These are phyloP conservation scores for Oryctes rhinoceros DNA, from an alignment of 1,140 invertebrate genomes.

Conservation along the genomic window DNA sequence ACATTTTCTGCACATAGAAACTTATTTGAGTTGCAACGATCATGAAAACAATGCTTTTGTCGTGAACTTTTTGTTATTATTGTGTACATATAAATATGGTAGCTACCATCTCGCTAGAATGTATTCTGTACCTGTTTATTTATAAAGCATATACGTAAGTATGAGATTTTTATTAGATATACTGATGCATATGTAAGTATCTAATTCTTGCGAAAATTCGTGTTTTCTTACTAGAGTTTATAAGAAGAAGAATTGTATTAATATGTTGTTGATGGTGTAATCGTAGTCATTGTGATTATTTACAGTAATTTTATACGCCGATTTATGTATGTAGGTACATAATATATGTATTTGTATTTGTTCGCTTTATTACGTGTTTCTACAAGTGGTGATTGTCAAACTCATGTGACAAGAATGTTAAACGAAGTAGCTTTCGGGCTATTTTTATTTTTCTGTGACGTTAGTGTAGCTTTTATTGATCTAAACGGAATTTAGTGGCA, in stretches of 20 bases:
- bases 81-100: neutral
- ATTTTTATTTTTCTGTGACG: no score
- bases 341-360: neutral
- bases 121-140: conserved; percentile 30
- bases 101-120: neutral
- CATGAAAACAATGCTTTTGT: neutral
- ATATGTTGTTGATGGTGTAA: conserved; percentile 8
- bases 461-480: no score
- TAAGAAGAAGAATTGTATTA: neutral
- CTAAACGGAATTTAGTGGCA: no score
- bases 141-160: neutral
- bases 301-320: neutral
- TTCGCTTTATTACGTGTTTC: neutral
- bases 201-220: neutral
- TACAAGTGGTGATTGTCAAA: neutral
- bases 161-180: conserved; percentile 14
- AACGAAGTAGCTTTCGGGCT: no score
- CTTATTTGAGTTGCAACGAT: neutral
- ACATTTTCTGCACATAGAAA: neutral
- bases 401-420: no score
- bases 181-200: neutral
- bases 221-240: neutral
- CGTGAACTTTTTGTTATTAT: neutral
- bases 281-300: conserved; percentile 28
- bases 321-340: neutral